Base-by-base conservation (phyloP, 1,140 invertebrate species). In the Neodiprion fabricii region DNA sequence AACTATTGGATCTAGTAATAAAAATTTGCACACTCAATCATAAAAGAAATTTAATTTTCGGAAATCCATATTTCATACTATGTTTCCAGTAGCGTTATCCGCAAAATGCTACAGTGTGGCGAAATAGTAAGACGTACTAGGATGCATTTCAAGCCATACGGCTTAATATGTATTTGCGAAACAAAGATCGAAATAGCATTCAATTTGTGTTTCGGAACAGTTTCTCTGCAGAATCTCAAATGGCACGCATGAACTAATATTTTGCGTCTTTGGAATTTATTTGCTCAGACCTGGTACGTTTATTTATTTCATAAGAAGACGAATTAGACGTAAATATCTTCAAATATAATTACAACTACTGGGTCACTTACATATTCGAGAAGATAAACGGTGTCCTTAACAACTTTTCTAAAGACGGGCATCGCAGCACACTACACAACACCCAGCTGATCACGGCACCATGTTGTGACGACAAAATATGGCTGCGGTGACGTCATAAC, bases 371-470 rank as follows among this genome's bases (percentile, higher is more conserved):
- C 81, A 74, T 81, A 77, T 74, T 76, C 71, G 76, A 77, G 72
- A 68, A 74, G 70, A 78, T 73, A 78, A 78, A 76, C 75, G 77
- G 75, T 76, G 81, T 75, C 76, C 78, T 82, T 78, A 76, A 72
- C 67, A 66, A 78, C 75, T 81, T 81, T 80, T 79, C 75, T 79
- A 77, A 80, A 79, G 74, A 83, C 77, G 75, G 79, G 83, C 85
- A 86, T 86, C 83, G 81, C 83, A 82, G 80, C 86, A 87, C 84
- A 83, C 85, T 85, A 86, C 85, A 87, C 85, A 87, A 85, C 83
- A 86, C 82, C 87, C 87, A 88, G 87, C 87, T 88, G 87, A 88
- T 88, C 84, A 80, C 76, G 79, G 82, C 82, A 84, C 86, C 87
- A 88, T 88, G 76, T 85, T 86, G 77, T 86, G 85, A 88, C 87